Conservation (phyloP, 1,140 invertebrate species). For the Pseudomyrmex gracilis region DNA sequence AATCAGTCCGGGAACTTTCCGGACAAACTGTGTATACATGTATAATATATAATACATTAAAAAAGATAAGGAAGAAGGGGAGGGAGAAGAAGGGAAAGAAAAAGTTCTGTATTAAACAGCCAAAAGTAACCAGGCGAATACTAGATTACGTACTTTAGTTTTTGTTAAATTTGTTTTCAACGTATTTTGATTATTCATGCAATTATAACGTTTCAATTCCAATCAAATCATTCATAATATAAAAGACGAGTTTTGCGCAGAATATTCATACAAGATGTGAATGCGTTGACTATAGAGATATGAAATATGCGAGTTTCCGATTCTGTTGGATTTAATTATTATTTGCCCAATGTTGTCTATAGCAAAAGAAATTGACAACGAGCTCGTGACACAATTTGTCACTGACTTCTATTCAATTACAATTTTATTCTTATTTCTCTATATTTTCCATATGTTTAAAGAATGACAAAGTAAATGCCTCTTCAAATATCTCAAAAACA, state of each 20-base stretch:
- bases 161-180: constrained; percentile 43
- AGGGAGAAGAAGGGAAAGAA: neutral
- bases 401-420: constrained; percentile 1
- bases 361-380: constrained; percentile 22
- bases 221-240: constrained; percentile 59
- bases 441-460: neutral
- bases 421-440: neutral
- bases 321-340: constrained; percentile 57
- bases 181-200: constrained; percentile 47
- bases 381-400: neutral
- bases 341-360: constrained; percentile 35
- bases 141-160: constrained; percentile 35
- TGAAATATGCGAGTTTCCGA: constrained; percentile 39
- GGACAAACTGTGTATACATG: too few species aligned
- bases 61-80: neutral
- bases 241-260: neutral
- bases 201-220: constrained; percentile 52
- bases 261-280: constrained; percentile 53
- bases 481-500: neutral
- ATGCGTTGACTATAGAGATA: constrained; percentile 47
- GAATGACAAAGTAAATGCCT: neutral
- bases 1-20: too few species aligned
- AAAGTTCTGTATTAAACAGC: neutral
- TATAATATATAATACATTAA: too few species aligned
- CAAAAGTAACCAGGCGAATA: constrained; percentile 8